Evolutionary conservation across 92 coral and sea anemone genomes (phyloP), one percentile per base, ranked within the genome.

Genomic region (Metridium senile): DNA sequence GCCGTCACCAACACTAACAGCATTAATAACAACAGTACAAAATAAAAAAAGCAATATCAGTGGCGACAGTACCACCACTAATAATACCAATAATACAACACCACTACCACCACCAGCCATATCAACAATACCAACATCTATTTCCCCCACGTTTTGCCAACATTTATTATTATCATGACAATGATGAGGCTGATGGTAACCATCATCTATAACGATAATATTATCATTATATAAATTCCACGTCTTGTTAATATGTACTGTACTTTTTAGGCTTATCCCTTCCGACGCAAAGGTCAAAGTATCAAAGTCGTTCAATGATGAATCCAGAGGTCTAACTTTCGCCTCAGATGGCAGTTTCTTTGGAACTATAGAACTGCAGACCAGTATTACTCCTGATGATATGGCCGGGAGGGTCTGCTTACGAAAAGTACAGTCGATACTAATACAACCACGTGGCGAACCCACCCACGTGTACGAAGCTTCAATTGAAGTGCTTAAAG

Each of bases 351-450:
- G 82, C 27, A 82, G 84, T 45, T 56, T 88, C 71, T 91, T 88
- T 33, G 97, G 93, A 26, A 63, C 77, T 25, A 81, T 91, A 33
- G 52, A 45, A 3, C 89, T 91, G 10, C 70, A 73, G 19, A 82
- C 66, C n/a, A 88, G 89, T 0, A 65, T 91, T 1, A 79, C 89
- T 47, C 90, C 87, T 4, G 97, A 88, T 35, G 91, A 91, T 59
- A 75, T 77, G 22, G 90, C 97, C 0, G 97, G 97, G 3, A 85
- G 97, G 20, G 65, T 88, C 22, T 87, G 91, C 31, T 64, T 71
- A 56, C 86, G 97, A n/a, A 91, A 91, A 45, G 89, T 80, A 28
- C 72, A 73, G 33, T 77, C 93, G 17, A 82, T 88, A 2, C 62
- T 85, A 72, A 43, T 91, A 25, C 85, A 70, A 26, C 77, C 82